These are phyloP conservation scores for Orussus abietinus DNA, from an alignment of 1,140 invertebrate species.

Conservation along the genomic window DNA sequence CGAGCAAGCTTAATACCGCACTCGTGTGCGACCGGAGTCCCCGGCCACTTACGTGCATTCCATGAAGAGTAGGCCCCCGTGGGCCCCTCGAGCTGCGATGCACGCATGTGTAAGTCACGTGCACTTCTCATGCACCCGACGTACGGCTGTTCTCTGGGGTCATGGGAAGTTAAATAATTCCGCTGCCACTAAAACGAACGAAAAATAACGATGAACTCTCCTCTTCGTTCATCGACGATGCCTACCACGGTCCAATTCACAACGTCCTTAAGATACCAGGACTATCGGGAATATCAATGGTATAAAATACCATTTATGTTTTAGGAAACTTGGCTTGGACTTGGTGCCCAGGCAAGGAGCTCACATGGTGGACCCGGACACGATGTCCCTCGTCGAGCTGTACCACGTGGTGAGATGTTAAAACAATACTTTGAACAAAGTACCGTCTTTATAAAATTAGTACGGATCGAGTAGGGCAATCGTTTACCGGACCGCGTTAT, in stretches of 20 bases:
- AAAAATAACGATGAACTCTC: no score
- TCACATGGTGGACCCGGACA: constrained; percentile 83
- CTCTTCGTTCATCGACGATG: no score
- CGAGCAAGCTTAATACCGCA: not conserved
- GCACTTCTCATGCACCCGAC: constrained; percentile 31
- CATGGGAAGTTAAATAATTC: constrained; percentile 31
- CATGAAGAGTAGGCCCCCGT: constrained; percentile 20
- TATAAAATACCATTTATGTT: no score
- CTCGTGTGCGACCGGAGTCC: constrained; percentile 1
- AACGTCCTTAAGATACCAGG: no score
- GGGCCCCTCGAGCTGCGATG: constrained; percentile 4
- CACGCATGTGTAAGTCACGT: no score
- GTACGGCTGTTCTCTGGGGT: constrained; percentile 25
- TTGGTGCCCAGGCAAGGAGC: constrained; percentile 83
- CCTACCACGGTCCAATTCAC: no score
- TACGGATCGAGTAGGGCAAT: constrained; percentile 5
- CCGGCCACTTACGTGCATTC: constrained; percentile 28
- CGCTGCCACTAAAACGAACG: constrained; percentile 15
- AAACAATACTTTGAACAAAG: no score
- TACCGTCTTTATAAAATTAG: no score
- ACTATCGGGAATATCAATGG: no score
- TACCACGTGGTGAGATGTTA: constrained; percentile 78
- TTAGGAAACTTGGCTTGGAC: constrained; percentile 86
- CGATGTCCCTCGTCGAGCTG: constrained; percentile 82
- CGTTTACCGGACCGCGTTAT: not conserved